Conservation (phyloP, 37 sponge, comb jelly and placozoan species). For the Chondrosia reniformis region DNA sequence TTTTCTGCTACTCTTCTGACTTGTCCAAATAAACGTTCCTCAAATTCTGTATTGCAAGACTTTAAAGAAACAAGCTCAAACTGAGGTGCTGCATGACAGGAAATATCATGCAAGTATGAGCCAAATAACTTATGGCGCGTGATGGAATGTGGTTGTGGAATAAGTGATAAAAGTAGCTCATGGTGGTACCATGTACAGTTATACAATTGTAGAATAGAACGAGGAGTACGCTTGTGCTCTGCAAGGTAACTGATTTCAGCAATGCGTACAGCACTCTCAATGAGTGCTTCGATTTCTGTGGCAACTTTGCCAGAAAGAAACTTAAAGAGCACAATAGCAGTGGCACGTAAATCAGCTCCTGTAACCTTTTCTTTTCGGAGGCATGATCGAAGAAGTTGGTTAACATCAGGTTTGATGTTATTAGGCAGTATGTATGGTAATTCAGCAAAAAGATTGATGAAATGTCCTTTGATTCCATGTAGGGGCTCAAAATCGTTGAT, state of each 20-base stretch:
- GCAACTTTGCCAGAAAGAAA: not conserved
- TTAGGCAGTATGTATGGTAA: slow-evolving; percentile 11
- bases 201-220: slow-evolving; percentile 19
- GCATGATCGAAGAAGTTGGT: not conserved
- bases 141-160: not conserved
- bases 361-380: slow-evolving; percentile 19
- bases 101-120: slow-evolving; percentile 14
- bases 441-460: slow-evolving; percentile 19
- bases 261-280: not conserved
- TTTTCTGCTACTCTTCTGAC: not conserved
- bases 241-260: slow-evolving; percentile 22
- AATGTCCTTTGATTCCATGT: slow-evolving; percentile 37
- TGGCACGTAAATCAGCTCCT: slow-evolving; percentile 22
- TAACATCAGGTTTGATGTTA: slow-evolving; percentile 4
- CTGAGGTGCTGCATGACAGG: slow-evolving; percentile 2
- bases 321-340: slow-evolving; percentile 15
- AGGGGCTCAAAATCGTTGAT: slow-evolving; percentile 39
- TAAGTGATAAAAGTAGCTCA: slow-evolving; percentile 10
- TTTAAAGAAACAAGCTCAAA: slow-evolving; percentile 5
- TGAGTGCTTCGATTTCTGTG: not conserved
- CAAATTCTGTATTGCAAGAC: slow-evolving; percentile 30
- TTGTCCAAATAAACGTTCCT: slow-evolving; percentile 31
- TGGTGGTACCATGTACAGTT: slow-evolving; percentile 39
- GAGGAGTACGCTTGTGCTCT: slow-evolving; percentile 17
- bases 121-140: slow-evolving; percentile 1